Evolutionary conservation across 1,140 invertebrate species (phyloP).

Genomic region (Mycetomoellerius zeteki): DNA sequence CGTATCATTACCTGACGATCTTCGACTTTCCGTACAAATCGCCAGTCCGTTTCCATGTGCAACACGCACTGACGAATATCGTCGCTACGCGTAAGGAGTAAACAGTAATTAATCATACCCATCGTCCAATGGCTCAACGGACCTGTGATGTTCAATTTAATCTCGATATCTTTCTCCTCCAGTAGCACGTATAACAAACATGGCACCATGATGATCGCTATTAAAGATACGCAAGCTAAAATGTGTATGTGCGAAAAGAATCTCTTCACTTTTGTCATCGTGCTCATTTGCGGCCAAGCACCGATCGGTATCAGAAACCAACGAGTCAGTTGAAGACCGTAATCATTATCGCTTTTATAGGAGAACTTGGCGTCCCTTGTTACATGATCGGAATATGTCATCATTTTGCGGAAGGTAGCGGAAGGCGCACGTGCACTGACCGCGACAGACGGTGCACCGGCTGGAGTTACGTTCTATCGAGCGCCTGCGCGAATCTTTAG

Average conservation of each 20-base stretch:
- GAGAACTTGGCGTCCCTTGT: not conserved
- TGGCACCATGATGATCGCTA: conserved; percentile 18
- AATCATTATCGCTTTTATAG: conserved; percentile 26
- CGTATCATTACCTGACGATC: conserved; percentile 52
- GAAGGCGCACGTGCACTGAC: conserved; percentile 13
- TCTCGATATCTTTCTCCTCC: conserved; percentile 67
- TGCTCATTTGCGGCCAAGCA: conserved; percentile 35
- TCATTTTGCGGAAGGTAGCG: not conserved
- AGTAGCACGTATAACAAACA: conserved; percentile 51
- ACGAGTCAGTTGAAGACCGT: conserved; percentile 57
- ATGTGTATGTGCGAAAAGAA: not conserved
- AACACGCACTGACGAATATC: conserved; percentile 75
- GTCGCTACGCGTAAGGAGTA: conserved; percentile 56
- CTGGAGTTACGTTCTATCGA: not conserved
- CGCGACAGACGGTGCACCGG: not conserved
- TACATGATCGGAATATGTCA: not conserved
- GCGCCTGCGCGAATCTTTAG: conserved; percentile 45
- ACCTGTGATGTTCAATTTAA: conserved; percentile 72
- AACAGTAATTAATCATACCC: conserved; percentile 76
- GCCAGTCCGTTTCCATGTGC: conserved; percentile 78
- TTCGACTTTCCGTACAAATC: conserved; percentile 9
- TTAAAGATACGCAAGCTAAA: not conserved
- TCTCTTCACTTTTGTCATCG: not conserved
- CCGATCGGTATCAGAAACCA: conserved; percentile 71
- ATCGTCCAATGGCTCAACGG: conserved; percentile 78